Percentiles rank a stretch among this genome's conserved stretches.
Conservation (phyloP, 1,140 invertebrate genomes). For the Diprion similis region DNA sequence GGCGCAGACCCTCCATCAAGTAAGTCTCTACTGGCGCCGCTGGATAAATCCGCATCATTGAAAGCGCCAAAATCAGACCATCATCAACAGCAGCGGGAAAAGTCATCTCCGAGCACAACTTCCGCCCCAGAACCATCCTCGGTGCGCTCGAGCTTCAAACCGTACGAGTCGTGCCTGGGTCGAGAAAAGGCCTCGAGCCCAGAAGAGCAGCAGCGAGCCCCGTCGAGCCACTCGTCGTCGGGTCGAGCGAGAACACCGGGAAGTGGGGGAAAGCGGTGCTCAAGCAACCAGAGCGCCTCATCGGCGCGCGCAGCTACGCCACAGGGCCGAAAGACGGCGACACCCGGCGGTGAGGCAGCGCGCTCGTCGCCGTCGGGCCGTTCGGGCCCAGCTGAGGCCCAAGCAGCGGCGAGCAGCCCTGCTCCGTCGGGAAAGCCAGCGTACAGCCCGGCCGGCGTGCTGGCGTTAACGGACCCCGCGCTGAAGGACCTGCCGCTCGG, state of each 20-base stretch:
- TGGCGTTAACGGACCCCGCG: constrained; percentile 63
- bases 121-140: constrained; percentile 44
- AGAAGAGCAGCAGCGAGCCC: constrained; percentile 43
- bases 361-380: constrained; percentile 11
- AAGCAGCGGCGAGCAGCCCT: constrained; percentile 47
- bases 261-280: constrained; percentile 59
- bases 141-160: constrained; percentile 72
- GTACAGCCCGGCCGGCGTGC: constrained; percentile 43
- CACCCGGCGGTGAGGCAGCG: constrained; percentile 31
- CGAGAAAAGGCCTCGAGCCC: constrained; percentile 49
- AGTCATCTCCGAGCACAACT: constrained; percentile 59
- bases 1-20: constrained; percentile 82
- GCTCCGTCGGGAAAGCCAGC: constrained; percentile 63
- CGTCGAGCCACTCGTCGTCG: constrained; percentile 49
- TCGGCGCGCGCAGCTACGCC: constrained; percentile 57
- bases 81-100: constrained; percentile 64
- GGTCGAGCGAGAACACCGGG: constrained; percentile 48
- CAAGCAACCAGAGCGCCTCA: constrained; percentile 71
- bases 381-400: constrained; percentile 11
- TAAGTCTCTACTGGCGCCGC: constrained; percentile 69
- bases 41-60: constrained; percentile 64
- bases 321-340: constrained; percentile 52
- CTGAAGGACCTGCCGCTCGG: constrained; percentile 71
- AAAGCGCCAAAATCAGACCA: constrained; percentile 68
- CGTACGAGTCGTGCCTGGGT: constrained; percentile 70